These are phyloP conservation scores for Eremobia ochroleuca DNA, from an alignment of 2,888 invertebrate genomes.

Conservation along the genomic window DNA sequence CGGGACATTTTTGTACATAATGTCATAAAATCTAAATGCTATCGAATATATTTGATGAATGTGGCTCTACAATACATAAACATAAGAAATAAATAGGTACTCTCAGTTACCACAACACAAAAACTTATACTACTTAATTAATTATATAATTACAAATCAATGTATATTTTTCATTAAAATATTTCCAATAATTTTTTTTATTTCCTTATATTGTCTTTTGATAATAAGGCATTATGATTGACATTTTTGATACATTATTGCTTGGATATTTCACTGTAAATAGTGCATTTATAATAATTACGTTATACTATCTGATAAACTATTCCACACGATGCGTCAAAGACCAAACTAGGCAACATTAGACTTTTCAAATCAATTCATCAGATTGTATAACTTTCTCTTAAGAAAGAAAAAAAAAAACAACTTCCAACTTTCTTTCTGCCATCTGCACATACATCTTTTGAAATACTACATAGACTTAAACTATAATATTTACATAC, in stretches of 20 bases:
- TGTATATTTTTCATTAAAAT: conserved; percentile 58
- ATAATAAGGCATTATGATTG: conserved; percentile 78
- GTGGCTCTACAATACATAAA: conserved; percentile 52
- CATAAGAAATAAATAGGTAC: conserved; percentile 60
- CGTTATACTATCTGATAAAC: conserved; percentile 2
- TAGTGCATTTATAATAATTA: conserved; percentile 32
- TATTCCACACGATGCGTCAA: not conserved
- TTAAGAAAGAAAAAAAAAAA: too few species aligned
- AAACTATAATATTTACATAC: conserved; percentile 70
- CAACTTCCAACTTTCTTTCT: too few species aligned
- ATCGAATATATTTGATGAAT: conserved; percentile 42
- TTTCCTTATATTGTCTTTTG: conserved; percentile 71
- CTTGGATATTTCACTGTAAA: conserved; percentile 55
- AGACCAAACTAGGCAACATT: not conserved
- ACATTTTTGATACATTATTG: conserved; percentile 59
- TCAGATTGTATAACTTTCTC: not conserved
- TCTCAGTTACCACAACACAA: conserved; percentile 50
- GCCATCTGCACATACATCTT: conserved; percentile 18
- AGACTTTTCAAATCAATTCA: not conserved
- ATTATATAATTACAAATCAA: conserved; percentile 60
- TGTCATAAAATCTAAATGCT: conserved; percentile 46
- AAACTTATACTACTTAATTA: conserved; percentile 54
- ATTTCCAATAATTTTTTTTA: conserved; percentile 49
- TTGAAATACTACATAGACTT: conserved; percentile 39
- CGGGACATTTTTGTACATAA: conserved; percentile 77